These are phyloP conservation scores for Lamellibrachia luymesi DNA, from an alignment of 1,140 invertebrate genomes.

Conservation along the genomic window DNA sequence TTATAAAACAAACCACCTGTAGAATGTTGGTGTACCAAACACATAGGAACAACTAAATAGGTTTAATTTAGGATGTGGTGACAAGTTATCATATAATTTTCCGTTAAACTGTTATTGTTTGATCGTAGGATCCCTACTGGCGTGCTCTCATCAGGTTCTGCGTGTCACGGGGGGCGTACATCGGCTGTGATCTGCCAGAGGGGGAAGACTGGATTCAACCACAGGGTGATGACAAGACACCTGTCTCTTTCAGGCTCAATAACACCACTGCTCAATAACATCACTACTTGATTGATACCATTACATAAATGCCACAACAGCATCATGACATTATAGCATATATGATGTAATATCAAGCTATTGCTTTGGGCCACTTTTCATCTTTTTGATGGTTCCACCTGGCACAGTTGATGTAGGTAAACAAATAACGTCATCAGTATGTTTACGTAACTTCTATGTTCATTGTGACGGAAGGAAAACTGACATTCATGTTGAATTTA, in stretches of 20 bases:
- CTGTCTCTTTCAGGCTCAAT: neutral
- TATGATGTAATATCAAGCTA: too few relatives aligned
- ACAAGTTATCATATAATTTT: neutral
- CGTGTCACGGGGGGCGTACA: slow-evolving; percentile 65
- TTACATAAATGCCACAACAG: neutral
- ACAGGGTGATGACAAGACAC: neutral
- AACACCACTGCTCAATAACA: neutral
- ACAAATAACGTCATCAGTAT: too few relatives aligned
- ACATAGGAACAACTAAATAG: too few relatives aligned
- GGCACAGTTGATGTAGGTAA: too few relatives aligned
- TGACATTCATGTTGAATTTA: neutral
- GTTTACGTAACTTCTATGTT: neutral
- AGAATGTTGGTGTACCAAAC: too few relatives aligned
- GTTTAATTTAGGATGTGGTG: neutral
- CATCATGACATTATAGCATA: too few relatives aligned
- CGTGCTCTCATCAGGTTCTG: slow-evolving; percentile 67
- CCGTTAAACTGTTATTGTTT: neutral
- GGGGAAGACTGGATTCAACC: neutral
- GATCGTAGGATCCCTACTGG: slow-evolving; percentile 71
- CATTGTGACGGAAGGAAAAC: neutral
- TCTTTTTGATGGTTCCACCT: too few relatives aligned
- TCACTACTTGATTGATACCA: neutral
- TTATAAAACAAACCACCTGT: too few relatives aligned
- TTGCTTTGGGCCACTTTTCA: too few relatives aligned
- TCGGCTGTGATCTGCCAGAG: slow-evolving; percentile 44